Conservation (phyloP, 2,797 vertebrate genomes). For the Ceryle rudis region DNA sequence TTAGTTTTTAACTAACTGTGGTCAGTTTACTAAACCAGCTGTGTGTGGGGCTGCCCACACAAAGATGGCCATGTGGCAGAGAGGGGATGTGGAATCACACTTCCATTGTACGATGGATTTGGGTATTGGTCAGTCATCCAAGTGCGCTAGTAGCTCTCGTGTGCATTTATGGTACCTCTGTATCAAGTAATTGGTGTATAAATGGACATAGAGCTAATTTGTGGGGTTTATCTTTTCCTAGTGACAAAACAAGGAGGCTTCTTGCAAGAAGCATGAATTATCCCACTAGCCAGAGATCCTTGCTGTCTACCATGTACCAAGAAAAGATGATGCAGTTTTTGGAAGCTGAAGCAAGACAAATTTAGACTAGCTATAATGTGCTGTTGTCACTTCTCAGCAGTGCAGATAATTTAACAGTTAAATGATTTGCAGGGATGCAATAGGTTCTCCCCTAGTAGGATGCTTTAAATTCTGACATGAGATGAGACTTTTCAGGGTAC, state of each 20-base stretch:
- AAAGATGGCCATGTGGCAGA: neutral
- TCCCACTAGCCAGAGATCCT: neutral
- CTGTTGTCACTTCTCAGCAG: neutral
- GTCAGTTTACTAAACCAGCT: neutral
- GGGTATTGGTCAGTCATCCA: neutral
- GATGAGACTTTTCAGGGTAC: neutral
- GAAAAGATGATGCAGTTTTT: neutral
- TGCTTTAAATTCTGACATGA: neutral
- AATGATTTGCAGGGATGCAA: neutral
- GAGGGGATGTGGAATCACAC: neutral
- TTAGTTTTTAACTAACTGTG: neutral
- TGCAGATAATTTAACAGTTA: neutral
- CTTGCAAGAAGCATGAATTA: neutral
- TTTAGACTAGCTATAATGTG: neutral
- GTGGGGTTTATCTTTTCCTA: neutral
- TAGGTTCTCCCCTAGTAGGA: neutral
- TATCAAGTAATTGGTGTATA: neutral
- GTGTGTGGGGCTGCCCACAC: neutral
- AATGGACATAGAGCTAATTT: neutral
- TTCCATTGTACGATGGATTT: neutral
- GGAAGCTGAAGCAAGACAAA: neutral
- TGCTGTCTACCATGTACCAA: neutral
- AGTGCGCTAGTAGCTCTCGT: neutral
- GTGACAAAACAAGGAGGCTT: neutral
- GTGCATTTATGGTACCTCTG: neutral